phyloP scores from a whole-genome alignment of 2,797 vertebrate genomes.

The Smutsia gigantea region DNA sequence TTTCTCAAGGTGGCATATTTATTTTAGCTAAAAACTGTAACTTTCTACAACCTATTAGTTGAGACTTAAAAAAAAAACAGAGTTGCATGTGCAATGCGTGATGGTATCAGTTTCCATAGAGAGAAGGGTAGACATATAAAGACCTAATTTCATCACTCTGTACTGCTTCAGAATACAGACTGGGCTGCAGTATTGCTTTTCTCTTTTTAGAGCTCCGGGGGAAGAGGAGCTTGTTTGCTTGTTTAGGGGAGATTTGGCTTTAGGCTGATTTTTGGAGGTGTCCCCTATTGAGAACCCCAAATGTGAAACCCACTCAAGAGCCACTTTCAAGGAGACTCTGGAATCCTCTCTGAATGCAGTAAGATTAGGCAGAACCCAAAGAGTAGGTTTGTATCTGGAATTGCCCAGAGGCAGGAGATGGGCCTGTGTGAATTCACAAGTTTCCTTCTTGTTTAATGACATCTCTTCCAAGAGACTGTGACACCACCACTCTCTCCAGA shows the following conservation, averaged over 20 bases:
- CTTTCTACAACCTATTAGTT: neutral
- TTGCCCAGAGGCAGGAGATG: neutral
- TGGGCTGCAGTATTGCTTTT: neutral
- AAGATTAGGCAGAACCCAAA: neutral
- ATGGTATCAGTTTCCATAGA: neutral
- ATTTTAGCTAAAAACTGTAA: neutral
- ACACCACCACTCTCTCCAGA: neutral
- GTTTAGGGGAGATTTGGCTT: neutral
- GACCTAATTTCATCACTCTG: neutral
- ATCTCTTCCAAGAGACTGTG: neutral
- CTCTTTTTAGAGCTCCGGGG: rapidly evolving
- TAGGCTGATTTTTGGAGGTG: neutral
- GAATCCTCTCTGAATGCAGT: neutral
- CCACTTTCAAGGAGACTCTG: neutral
- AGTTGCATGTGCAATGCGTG: neutral
- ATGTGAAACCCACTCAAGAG: neutral
- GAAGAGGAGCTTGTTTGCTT: neutral
- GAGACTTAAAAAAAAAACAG: neutral
- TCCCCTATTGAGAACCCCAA: neutral
- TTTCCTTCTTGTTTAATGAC: neutral
- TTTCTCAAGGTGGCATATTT: neutral
- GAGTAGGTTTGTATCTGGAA: neutral
- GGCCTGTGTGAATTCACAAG: neutral
- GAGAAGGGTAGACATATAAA: neutral
- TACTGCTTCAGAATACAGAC: neutral